Base-by-base conservation (phyloP, 2,888 invertebrate species). In the Drosophila rubida region DNA sequence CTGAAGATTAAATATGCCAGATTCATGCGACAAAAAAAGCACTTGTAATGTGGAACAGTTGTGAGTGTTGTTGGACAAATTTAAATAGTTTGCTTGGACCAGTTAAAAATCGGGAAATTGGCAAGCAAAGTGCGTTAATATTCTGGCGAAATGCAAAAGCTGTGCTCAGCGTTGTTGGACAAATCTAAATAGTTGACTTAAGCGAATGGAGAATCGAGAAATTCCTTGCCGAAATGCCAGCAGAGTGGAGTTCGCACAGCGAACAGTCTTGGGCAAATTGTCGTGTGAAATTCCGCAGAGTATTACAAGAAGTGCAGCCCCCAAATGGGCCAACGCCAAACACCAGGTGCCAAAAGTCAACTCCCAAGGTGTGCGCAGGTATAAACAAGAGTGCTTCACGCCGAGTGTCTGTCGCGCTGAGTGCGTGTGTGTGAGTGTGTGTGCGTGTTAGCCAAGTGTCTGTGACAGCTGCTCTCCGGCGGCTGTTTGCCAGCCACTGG, bases 271-370 rank as follows among this genome's bases (percentile, higher is more conserved):
- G 30, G 23, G 14, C 41, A 66, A 62, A 72, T 69, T 65, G 57
- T 16, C 51, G 68, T 85, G 74, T 49, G 77, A 81, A 85, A 85
- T 80, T 63, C 77, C 68, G 48, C 76, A 68, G 60, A 42, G 32
- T 61, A 49, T 54, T 42, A 48, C 49, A 61, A 72, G 44, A 50
- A 39, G 9, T 30, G 37, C 60, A 37, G 44, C 35, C 19, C 42
- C 41, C 50, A 61, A 68, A 57, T 54, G 61, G 61, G 27, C 30
- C 45, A 61, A 54, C 44, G 16, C 19, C 39, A 59, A 66, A 70
- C 70, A 53, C 13, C 49, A 66, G 69, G 71, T 79, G 83, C 63
- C 70, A 71, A 85, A 68, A 81, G 85, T 77, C 71, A 82, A 77
- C 75, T 74, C n/a, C 44, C 68, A 54, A 64, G 57, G 71, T 75